Evolutionary conservation across 2,113 vertebrate species (phyloP).

Genomic region (Eurypyga helias): DNA sequence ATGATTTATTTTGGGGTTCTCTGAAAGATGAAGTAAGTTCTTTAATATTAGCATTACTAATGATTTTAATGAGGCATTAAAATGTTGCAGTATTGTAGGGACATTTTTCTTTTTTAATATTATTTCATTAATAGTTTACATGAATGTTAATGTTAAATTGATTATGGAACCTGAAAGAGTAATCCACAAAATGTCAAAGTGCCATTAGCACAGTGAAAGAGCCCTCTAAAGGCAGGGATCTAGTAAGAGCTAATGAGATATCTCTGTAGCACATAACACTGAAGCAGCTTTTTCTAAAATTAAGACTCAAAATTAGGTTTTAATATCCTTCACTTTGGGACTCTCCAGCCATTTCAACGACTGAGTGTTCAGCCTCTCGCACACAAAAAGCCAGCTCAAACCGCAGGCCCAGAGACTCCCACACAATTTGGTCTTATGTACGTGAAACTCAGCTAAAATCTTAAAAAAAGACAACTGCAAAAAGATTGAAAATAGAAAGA

Average conservation of each 20-base stretch:
- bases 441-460: background rate
- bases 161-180: slow-evolving; percentile 78
- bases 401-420: background rate
- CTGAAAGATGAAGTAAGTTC: slow-evolving; percentile 85
- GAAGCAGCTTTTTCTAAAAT: slow-evolving; percentile 50
- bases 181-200: slow-evolving; percentile 74
- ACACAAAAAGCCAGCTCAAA: background rate
- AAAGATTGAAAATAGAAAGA: background rate
- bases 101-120: slow-evolving; percentile 87
- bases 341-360: slow-evolving; percentile 2
- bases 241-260: slow-evolving; percentile 17
- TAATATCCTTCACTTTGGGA: slow-evolving; percentile 44
- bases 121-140: slow-evolving; percentile 86
- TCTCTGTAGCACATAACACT: slow-evolving; percentile 21
- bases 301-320: slow-evolving; percentile 53
- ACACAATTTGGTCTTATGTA: background rate
- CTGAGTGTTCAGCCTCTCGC: background rate
- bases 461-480: background rate
- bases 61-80: slow-evolving; percentile 90
- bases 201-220: slow-evolving; percentile 59
- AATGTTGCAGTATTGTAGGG: slow-evolving; percentile 82
- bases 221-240: slow-evolving; percentile 44
- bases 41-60: slow-evolving; percentile 88
- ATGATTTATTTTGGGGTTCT: slow-evolving; percentile 85
- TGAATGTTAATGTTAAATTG: slow-evolving; percentile 79